Percentiles rank a stretch among this genome's conserved stretches.
Conservation (phyloP, 2,888 invertebrate genomes). For the Euproctis similis region DNA sequence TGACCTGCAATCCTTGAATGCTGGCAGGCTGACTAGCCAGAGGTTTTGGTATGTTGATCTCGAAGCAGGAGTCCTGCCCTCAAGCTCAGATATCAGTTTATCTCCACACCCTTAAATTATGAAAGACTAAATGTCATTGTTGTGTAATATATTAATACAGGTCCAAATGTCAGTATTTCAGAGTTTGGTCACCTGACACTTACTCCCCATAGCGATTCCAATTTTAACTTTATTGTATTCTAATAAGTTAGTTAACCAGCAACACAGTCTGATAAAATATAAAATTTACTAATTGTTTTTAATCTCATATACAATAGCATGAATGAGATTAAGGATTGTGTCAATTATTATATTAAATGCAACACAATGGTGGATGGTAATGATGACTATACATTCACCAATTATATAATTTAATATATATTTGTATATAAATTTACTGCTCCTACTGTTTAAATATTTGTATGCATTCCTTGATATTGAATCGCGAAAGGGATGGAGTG, state of each 20-base stretch:
- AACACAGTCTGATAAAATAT: neutral
- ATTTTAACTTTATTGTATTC: neutral
- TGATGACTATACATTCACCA: no score
- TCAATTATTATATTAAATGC: no score
- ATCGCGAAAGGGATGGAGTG: neutral
- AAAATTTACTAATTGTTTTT: neutral
- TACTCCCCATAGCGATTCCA: slow-evolving; percentile 2
- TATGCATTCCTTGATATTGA: no score
- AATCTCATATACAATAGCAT: no score
- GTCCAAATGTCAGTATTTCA: neutral
- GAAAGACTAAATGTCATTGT: slow-evolving; percentile 4
- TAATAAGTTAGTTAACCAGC: neutral
- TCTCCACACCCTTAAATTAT: slow-evolving; percentile 3
- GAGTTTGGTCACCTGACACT: neutral
- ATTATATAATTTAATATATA: no score
- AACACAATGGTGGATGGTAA: no score
- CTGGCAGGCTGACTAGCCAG: slow-evolving; percentile 1
- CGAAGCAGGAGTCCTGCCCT: slow-evolving; percentile 2
- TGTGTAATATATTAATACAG: slow-evolving; percentile 5
- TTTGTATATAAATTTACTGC: no score
- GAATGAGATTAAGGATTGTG: no score
- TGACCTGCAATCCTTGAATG: neutral
- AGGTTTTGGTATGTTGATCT: slow-evolving; percentile 3
- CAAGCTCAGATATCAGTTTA: slow-evolving; percentile 5
- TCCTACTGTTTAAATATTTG: no score